Conservation (phyloP, 2,113 vertebrate species). For the Alces alces region DNA sequence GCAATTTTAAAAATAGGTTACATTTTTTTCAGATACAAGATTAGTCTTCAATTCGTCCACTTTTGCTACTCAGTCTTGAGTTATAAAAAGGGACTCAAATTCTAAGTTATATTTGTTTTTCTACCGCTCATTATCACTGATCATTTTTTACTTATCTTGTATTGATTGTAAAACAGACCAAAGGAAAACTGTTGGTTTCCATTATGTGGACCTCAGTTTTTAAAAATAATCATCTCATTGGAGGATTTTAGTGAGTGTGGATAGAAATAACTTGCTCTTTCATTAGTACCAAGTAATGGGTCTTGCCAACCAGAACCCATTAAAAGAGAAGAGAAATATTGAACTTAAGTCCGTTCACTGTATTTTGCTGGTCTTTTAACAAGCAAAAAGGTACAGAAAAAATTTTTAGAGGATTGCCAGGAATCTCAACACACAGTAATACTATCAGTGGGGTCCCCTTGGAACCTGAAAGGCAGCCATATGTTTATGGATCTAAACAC, state of each 20-base stretch:
- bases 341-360: not conserved
- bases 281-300: not conserved
- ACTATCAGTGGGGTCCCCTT: not conserved
- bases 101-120: not conserved
- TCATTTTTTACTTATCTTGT: not conserved
- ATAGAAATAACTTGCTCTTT: slow-evolving; percentile 14
- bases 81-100: slow-evolving; percentile 1
- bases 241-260: not conserved
- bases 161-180: not conserved
- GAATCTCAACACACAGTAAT: slow-evolving; percentile 14
- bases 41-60: not conserved
- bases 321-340: not conserved
- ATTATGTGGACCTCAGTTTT: not conserved
- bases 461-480: not conserved
- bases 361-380: slow-evolving; percentile 2
- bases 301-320: not conserved
- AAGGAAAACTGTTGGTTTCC: not conserved
- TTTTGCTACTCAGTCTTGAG: slow-evolving; percentile 10
- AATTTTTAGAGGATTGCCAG: not conserved
- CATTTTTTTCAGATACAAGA: slow-evolving; percentile 3
- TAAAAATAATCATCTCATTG: not conserved
- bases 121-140: not conserved
- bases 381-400: not conserved
- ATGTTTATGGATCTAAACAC: not conserved
- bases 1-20: not conserved